These are phyloP conservation scores for Antheraea pernyi DNA, from an alignment of 1,140 invertebrate genomes.

Conservation along the genomic window DNA sequence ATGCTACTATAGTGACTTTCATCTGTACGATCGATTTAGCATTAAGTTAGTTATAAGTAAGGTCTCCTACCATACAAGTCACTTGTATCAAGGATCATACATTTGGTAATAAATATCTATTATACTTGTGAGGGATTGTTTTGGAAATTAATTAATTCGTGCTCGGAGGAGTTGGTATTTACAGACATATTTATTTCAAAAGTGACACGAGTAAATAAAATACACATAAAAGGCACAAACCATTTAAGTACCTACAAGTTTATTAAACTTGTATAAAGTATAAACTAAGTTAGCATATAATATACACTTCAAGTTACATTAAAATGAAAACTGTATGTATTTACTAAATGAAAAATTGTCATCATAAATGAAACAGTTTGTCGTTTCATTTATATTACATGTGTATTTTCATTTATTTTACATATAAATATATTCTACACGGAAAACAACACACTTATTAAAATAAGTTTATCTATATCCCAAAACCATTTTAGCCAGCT, in stretches of 20 bases:
- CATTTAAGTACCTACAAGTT: slow-evolving; percentile 60
- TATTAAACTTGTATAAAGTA: neutral
- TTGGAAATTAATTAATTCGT: too few relatives aligned
- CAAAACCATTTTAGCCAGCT: slow-evolving; percentile 40
- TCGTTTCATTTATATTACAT: neutral
- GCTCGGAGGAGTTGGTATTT: too few relatives aligned
- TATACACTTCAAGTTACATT: neutral
- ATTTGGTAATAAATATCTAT: too few relatives aligned
- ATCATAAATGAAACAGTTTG: neutral
- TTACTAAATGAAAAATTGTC: neutral
- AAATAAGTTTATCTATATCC: slow-evolving; percentile 13
- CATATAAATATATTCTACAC: neutral
- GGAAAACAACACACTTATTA: slow-evolving; percentile 2
- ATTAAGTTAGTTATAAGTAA: too few relatives aligned
- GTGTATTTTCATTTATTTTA: neutral
- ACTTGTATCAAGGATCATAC: too few relatives aligned
- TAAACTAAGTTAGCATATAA: neutral
- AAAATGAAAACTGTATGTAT: neutral
- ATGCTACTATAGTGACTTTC: too few relatives aligned
- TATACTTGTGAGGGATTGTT: too few relatives aligned
- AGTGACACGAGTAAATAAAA: slow-evolving; percentile 35
- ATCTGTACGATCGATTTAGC: too few relatives aligned
- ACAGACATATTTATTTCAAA: slow-evolving; percentile 14
- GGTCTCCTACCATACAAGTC: too few relatives aligned
- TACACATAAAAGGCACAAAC: slow-evolving; percentile 58